phyloP scores from a whole-genome alignment of 2,888 invertebrate species.

The Drosophila emarginata region DNA sequence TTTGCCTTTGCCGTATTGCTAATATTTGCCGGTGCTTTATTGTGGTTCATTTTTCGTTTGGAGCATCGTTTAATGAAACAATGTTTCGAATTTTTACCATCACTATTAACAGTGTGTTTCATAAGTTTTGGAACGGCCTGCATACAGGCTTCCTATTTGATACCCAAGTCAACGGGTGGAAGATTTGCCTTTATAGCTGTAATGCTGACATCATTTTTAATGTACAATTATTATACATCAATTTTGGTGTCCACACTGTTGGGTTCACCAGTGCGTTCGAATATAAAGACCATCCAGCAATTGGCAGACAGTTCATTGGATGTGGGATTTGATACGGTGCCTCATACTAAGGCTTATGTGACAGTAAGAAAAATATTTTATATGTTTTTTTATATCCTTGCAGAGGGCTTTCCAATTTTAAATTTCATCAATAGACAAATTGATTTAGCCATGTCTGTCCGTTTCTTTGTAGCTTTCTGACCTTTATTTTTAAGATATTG shows the following conservation, averaged over 20 bases:
- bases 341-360: slow-evolving; percentile 74
- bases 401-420: too few relatives aligned
- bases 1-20: slow-evolving; percentile 81
- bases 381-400: background rate
- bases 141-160: slow-evolving; percentile 83
- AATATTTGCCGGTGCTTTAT: slow-evolving; percentile 71
- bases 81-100: slow-evolving; percentile 70
- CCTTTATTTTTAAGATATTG: too few relatives aligned
- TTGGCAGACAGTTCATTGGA: slow-evolving; percentile 84
- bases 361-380: slow-evolving; percentile 62
- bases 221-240: slow-evolving; percentile 86
- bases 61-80: slow-evolving; percentile 61
- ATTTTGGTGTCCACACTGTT: slow-evolving; percentile 86
- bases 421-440: too few relatives aligned
- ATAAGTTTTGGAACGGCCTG: slow-evolving; percentile 83
- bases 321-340: slow-evolving; percentile 84
- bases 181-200: slow-evolving; percentile 77
- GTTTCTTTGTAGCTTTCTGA: too few relatives aligned
- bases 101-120: slow-evolving; percentile 77
- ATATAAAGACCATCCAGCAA: slow-evolving; percentile 83
- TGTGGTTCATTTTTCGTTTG: slow-evolving; percentile 79
- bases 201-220: slow-evolving; percentile 81
- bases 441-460: too few relatives aligned
- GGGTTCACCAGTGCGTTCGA: slow-evolving; percentile 84
- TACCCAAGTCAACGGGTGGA: slow-evolving; percentile 83